Percentiles rank a stretch among this genome's conserved stretches.
phyloP scores from a whole-genome alignment of 1,140 invertebrate species.

The Helicorthomorpha holstii region DNA sequence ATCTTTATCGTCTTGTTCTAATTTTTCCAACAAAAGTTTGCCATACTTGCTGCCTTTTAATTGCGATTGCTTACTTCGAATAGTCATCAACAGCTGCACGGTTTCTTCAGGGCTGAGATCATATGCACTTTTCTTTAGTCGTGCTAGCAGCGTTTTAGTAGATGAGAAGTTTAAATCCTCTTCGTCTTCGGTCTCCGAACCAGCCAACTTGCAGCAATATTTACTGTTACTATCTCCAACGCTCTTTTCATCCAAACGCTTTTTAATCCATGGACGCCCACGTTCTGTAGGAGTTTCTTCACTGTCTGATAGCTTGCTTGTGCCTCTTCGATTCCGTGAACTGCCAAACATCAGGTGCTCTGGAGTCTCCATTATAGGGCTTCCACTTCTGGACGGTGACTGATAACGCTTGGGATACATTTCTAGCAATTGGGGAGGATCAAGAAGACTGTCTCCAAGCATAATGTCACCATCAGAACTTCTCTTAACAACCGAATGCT shows the following conservation, averaged over 20 bases:
- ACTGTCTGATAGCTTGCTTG: neutral
- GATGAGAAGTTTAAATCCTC: too few species aligned
- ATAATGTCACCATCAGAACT: neutral
- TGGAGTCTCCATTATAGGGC: conserved; percentile 23
- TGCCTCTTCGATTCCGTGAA: neutral
- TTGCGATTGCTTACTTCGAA: neutral
- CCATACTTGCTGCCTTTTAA: too few species aligned
- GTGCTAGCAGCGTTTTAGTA: neutral
- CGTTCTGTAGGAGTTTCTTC: neutral
- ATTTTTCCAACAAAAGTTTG: too few species aligned
- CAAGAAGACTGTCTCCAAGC: conserved; percentile 28
- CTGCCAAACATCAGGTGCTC: conserved; percentile 22
- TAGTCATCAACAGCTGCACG: conserved; percentile 12
- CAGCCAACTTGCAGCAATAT: too few species aligned
- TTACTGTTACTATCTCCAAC: too few species aligned
- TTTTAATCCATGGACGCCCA: neutral
- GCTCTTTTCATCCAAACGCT: too few species aligned
- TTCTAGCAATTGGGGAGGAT: conserved; percentile 22
- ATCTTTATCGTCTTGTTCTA: too few species aligned
- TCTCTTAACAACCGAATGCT: conserved; percentile 3
- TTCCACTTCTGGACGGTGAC: conserved; percentile 22
- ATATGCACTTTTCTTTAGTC: conserved; percentile 10
- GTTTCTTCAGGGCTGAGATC: conserved; percentile 17
- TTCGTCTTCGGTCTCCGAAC: too few species aligned
- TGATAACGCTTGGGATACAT: conserved; percentile 23